Conservation (phyloP, 2,888 invertebrate species). For the Tiliacea citrago region DNA sequence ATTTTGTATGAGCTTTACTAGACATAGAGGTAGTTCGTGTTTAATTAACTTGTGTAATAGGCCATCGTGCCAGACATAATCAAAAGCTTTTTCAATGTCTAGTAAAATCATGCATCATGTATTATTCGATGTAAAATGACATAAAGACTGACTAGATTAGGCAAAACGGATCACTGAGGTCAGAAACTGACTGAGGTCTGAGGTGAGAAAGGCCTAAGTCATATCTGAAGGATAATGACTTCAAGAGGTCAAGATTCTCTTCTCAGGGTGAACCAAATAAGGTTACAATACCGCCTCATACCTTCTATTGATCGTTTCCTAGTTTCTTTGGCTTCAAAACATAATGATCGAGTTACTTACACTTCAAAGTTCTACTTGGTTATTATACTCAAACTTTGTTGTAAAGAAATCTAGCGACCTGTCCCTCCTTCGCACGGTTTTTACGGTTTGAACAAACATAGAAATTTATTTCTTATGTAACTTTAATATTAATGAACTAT, state of each 20-base stretch:
- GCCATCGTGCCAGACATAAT: neutral
- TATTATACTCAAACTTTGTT: conserved; percentile 7
- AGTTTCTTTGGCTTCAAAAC: neutral
- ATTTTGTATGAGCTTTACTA: neutral
- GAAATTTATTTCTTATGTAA: no score
- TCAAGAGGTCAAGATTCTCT: neutral
- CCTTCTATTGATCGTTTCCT: neutral
- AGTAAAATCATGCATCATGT: conserved; percentile 3
- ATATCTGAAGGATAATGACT: neutral
- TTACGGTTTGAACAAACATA: neutral
- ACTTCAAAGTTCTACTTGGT: neutral
- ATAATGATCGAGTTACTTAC: neutral
- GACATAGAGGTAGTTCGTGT: neutral
- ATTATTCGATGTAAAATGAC: no score
- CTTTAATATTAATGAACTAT: no score
- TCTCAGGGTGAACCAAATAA: neutral
- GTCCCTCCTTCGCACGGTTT: neutral
- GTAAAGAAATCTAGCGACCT: neutral
- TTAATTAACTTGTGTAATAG: neutral
- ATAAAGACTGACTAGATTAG: neutral
- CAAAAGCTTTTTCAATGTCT: conserved; percentile 4
- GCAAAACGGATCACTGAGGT: neutral
- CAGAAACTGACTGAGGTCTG: no score
- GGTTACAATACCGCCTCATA: neutral
- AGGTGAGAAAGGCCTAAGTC: neutral